A percentile compares a stretch with the other conserved stretches of the same genome.
phyloP scores from a whole-genome alignment of 2,797 vertebrate species.

The Catharus ustulatus region DNA sequence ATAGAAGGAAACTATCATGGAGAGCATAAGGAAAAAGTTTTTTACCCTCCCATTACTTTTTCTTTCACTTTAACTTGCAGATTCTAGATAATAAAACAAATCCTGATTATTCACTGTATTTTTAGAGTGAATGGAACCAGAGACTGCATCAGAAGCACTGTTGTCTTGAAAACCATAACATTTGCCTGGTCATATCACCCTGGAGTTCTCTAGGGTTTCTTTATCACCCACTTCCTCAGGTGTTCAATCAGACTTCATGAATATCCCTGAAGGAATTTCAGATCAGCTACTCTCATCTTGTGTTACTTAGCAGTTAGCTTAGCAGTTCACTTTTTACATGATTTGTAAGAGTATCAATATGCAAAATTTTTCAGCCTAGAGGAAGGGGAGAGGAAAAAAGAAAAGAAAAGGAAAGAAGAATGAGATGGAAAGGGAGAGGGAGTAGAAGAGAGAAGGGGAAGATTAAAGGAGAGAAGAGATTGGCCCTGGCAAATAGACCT shows the following conservation, averaged over 20 bases:
- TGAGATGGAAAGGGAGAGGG: background rate
- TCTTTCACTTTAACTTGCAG: background rate
- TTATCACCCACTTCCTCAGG: background rate
- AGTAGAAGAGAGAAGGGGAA: background rate
- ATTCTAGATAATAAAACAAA: background rate
- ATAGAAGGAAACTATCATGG: background rate
- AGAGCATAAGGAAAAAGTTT: accelerated
- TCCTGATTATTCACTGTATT: background rate
- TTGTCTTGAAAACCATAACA: background rate
- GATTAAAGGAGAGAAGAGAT: background rate
- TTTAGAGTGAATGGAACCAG: background rate
- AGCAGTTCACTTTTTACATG: background rate
- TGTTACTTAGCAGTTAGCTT: background rate
- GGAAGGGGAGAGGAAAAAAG: background rate
- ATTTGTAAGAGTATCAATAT: background rate
- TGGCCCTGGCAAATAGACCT: background rate
- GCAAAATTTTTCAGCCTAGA: background rate
- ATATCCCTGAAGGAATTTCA: background rate
- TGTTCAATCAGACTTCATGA: background rate
- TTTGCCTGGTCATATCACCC: background rate
- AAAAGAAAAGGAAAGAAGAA: background rate
- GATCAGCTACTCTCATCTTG: background rate
- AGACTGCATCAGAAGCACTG: background rate
- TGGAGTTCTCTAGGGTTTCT: background rate
- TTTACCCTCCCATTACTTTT: background rate